Conservation (phyloP, 2,888 invertebrate species). For the Morpho achilles region DNA sequence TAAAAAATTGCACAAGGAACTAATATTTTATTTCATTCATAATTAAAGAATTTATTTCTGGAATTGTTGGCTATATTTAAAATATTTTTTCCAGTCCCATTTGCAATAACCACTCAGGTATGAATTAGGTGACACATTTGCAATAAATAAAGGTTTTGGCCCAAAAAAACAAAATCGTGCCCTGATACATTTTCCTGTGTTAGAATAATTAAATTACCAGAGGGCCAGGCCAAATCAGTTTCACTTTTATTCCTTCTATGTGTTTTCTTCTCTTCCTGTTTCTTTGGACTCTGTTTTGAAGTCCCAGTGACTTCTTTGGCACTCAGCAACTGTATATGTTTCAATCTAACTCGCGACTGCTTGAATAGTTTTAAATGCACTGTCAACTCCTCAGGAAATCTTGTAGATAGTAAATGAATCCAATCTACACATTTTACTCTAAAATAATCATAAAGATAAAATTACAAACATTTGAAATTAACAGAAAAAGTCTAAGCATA, state of each 20-base stretch:
- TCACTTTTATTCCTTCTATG: constrained; percentile 87
- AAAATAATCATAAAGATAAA: constrained; percentile 28
- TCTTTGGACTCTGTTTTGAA: constrained; percentile 59
- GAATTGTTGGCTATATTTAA: too few relatives aligned
- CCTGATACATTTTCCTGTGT: not conserved
- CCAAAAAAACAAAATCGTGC: too few relatives aligned
- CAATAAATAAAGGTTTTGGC: too few relatives aligned
- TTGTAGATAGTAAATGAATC: constrained; percentile 92
- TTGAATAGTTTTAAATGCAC: constrained; percentile 92
- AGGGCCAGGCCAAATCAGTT: constrained; percentile 84
- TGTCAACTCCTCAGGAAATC: constrained; percentile 93
- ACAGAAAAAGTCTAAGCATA: not conserved
- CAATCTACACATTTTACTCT: constrained; percentile 92
- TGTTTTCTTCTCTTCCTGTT: constrained; percentile 68
- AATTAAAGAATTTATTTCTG: too few relatives aligned
- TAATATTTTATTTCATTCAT: too few relatives aligned
- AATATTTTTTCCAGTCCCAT: too few relatives aligned
- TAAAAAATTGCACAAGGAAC: too few relatives aligned
- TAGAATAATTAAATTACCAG: constrained; percentile 49
- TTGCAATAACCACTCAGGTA: too few relatives aligned
- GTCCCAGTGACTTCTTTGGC: constrained; percentile 65
- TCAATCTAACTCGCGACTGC: constrained; percentile 82
- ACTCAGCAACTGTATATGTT: constrained; percentile 64
- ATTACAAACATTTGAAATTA: constrained; percentile 2
- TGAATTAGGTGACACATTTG: too few relatives aligned